Percentiles rank a stretch among this genome's conserved stretches.
These are phyloP conservation scores for Ianthella basta DNA, from an alignment of 37 sponge, comb jelly and placozoan genomes.

Conservation along the genomic window DNA sequence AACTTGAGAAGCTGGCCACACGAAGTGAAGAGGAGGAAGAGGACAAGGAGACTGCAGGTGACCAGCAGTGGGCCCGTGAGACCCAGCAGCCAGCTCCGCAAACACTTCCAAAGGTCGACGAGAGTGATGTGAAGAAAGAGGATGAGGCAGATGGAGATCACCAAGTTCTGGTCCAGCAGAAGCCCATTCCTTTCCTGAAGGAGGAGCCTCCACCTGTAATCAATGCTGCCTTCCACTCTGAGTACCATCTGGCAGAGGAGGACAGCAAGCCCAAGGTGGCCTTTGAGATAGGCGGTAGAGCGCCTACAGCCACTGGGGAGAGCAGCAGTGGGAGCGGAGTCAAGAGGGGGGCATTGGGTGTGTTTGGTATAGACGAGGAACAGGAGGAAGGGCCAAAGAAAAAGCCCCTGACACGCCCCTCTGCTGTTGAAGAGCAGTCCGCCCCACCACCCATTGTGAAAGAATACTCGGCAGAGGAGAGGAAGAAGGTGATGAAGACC, in stretches of 20 bases:
- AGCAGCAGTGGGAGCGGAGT: background rate
- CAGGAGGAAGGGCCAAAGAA: slow-evolving; percentile 60
- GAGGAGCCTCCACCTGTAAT: slow-evolving; percentile 18
- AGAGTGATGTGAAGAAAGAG: slow-evolving; percentile 29
- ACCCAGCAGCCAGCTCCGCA: background rate
- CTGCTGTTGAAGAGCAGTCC: slow-evolving; percentile 67
- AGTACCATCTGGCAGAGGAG: slow-evolving; percentile 23
- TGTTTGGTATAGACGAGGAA: slow-evolving; percentile 54
- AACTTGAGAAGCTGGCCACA: slow-evolving; percentile 41
- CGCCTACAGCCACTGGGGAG: background rate
- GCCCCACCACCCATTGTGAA: slow-evolving; percentile 14
- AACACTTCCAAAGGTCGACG: slow-evolving; percentile 41
- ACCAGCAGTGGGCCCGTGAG: slow-evolving; percentile 26
- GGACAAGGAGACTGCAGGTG: slow-evolving; percentile 49
- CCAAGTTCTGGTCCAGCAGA: slow-evolving; percentile 9
- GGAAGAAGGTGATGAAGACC: slow-evolving; percentile 84
- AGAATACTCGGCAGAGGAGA: slow-evolving; percentile 75
- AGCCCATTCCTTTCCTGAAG: slow-evolving; percentile 10
- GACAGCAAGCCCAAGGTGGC: slow-evolving; percentile 57
- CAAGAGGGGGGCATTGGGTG: slow-evolving; percentile 40
- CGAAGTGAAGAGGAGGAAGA: background rate
- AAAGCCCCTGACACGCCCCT: slow-evolving; percentile 69
- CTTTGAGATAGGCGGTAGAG: slow-evolving; percentile 50
- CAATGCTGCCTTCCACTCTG: slow-evolving; percentile 25
- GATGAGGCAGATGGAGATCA: slow-evolving; percentile 22